Evolutionary conservation across 2,888 invertebrate species (phyloP).

Genomic region (Arrhopalites spinosus): DNA sequence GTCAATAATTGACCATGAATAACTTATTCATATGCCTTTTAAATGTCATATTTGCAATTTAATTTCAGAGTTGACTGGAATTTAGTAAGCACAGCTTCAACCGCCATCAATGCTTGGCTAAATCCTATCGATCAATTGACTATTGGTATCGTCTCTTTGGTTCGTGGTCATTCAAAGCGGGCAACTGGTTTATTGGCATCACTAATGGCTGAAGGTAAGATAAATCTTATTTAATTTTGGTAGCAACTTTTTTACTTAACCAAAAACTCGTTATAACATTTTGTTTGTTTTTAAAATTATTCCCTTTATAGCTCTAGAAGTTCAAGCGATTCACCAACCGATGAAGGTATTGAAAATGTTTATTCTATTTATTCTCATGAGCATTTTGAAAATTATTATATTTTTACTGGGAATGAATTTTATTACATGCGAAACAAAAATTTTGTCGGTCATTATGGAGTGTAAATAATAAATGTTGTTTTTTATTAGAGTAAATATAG

Average conservation of each 20-base stretch:
- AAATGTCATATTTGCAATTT: background rate
- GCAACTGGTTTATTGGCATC: conserved; percentile 88
- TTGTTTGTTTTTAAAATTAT: too few relatives aligned
- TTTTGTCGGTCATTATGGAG: too few relatives aligned
- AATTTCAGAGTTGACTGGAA: conserved; percentile 86
- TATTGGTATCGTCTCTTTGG: conserved; percentile 79
- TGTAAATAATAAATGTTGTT: background rate
- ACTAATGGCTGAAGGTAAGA: conserved; percentile 93
- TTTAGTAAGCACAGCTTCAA: conserved; percentile 90
- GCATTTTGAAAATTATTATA: too few relatives aligned
- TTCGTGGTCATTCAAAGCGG: conserved; percentile 77
- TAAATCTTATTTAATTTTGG: too few relatives aligned
- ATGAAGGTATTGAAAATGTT: conserved; percentile 67
- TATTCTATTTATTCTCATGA: background rate
- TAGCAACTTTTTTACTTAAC: too few relatives aligned
- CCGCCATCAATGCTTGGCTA: conserved; percentile 97
- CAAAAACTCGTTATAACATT: too few relatives aligned
- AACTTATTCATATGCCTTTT: background rate
- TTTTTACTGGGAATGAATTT: too few relatives aligned
- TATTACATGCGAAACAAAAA: too few relatives aligned
- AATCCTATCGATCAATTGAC: conserved; percentile 91
- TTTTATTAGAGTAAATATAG: conserved; percentile 80
- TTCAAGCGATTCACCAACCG: conserved; percentile 79
- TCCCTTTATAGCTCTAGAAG: conserved; percentile 88
- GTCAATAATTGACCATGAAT: background rate